Evolutionary conservation across 2,888 invertebrate genomes (phyloP), one percentile per base, ranked within the genome.

Genomic region (Ochlodes sylvanus): DNA sequence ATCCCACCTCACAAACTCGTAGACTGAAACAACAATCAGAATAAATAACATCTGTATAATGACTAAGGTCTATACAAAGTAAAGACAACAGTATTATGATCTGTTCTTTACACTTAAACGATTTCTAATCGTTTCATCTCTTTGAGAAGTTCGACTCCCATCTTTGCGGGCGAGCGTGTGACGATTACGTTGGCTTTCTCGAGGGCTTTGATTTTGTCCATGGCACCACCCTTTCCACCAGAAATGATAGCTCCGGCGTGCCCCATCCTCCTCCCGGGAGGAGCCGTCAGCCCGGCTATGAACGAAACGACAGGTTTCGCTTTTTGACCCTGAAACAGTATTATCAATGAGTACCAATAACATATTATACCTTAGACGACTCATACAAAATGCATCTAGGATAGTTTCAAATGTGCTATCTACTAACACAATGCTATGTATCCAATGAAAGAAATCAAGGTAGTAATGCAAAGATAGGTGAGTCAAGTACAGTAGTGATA

Each of bases 211-310:
- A 99, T 99, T 94, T 99, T 99, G 85, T 99, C 99, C 92, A 97
- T 96, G 69, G 99, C 99, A 65, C 98, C 99, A 73, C 99, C 99
- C 88, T 99, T 99, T 61, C 99, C 99, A 15, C 99, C 99, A 0
- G 99, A 98, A 85, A 99, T 99, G 81, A 99, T 99, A 74, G 99
- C 99, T 76, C 99, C 99, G 70, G 99, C 99, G 88, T 99, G 99
- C 54, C 99, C 99, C 99, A 99, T 99, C 84, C 99, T 95, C 79
- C 99, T 95, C 65, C 99, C 99, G 55, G 99, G 99, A 17, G 99
- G 99, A 14, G 99, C 99, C 12, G 99, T 99, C 71, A 99, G 89
- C 69, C 99, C 99, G 78, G 99, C 99, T 89, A 99, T 99, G 91
- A 99, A 99, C 7, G 99, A 98, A 2, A 99, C 99, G 44, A 99